Evolutionary conservation across 2,113 vertebrate genomes (phyloP).

Genomic region (Phaethornis superciliosus): DNA sequence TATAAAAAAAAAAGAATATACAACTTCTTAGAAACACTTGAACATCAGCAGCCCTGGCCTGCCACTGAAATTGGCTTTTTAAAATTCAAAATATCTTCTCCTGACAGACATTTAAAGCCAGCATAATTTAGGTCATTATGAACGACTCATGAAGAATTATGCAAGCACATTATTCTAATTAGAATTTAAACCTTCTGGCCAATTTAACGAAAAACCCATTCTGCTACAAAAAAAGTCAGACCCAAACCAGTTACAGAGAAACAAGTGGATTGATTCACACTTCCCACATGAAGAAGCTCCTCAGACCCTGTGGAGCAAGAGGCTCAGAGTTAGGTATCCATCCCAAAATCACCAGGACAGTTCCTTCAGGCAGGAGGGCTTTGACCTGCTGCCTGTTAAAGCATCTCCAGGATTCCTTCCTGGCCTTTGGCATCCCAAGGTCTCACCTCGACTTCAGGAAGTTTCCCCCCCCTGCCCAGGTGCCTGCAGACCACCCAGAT

Average conservation of each 20-base stretch:
- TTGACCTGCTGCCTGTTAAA: rapidly evolving
- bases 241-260: neutral
- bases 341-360: no score
- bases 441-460: rapidly evolving
- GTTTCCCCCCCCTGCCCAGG: neutral
- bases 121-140: neutral
- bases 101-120: neutral
- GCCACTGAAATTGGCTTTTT: neutral
- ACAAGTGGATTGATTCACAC: neutral
- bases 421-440: neutral
- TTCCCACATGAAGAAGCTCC: rapidly evolving
- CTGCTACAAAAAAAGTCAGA: neutral
- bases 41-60: neutral
- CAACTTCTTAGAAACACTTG: neutral
- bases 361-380: neutral
- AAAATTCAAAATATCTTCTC: neutral
- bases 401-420: neutral
- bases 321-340: neutral
- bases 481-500: neutral
- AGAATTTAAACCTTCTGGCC: neutral
- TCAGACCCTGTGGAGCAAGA: neutral
- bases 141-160: neutral
- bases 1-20: neutral
- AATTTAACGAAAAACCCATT: neutral
- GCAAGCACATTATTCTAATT: neutral